These are phyloP conservation scores for Malacoraja senta DNA, from an alignment of 2,797 vertebrate genomes.

Conservation along the genomic window DNA sequence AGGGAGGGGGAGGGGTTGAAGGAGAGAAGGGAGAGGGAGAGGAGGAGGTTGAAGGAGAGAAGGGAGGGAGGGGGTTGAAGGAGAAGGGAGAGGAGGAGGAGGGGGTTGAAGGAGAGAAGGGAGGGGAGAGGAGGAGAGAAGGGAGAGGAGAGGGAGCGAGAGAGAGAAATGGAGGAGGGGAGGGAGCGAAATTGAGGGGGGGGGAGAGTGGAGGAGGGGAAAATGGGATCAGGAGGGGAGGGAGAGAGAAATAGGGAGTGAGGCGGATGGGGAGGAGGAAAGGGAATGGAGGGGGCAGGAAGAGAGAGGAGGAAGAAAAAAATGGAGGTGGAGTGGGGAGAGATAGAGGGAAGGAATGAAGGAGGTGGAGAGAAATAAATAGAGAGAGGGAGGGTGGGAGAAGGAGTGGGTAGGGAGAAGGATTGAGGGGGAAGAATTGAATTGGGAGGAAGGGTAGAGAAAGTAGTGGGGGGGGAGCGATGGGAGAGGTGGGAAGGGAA, in stretches of 20 bases:
- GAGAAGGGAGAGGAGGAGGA: slow-evolving; percentile 3
- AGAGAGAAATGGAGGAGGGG: background rate
- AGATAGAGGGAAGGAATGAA: slow-evolving; percentile 42
- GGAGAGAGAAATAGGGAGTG: fast-evolving
- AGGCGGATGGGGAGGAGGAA: background rate
- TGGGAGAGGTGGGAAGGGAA: background rate
- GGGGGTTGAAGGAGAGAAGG: background rate
- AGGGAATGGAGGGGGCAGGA: background rate
- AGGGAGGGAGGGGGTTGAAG: background rate
- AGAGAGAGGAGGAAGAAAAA: no score
- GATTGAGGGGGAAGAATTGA: no score
- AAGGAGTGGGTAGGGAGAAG: background rate
- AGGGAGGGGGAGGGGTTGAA: slow-evolving; percentile 42
- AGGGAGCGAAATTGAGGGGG: fast-evolving
- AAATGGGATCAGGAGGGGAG: background rate
- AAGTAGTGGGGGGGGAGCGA: background rate
- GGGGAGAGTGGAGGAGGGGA: background rate
- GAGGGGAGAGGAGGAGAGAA: background rate
- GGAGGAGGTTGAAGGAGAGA: no score
- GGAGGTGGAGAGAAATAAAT: background rate
- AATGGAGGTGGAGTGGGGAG: background rate
- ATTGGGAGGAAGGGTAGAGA: no score
- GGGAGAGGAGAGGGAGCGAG: no score
- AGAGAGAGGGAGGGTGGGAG: no score
- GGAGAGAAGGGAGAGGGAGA: background rate